Evolutionary conservation across 1,140 invertebrate species (phyloP).

Genomic region (Ceratina japonica): DNA sequence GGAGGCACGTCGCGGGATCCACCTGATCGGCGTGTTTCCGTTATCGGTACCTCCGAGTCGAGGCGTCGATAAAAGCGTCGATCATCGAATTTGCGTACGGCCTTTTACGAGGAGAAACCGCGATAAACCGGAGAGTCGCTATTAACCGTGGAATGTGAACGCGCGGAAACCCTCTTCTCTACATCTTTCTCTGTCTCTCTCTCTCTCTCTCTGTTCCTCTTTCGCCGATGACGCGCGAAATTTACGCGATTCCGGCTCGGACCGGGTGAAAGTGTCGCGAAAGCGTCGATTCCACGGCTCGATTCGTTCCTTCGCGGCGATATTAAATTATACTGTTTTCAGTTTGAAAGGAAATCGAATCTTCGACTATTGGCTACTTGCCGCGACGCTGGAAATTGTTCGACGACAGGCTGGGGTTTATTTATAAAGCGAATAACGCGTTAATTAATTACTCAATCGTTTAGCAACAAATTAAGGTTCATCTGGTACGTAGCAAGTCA

Average conservation of each 20-base stretch:
- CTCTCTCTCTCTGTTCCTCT: not conserved
- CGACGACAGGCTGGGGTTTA: too few relatives aligned
- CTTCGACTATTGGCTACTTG: not conserved
- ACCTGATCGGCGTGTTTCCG: constrained; percentile 16
- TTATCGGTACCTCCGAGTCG: not conserved
- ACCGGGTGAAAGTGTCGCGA: constrained; percentile 2
- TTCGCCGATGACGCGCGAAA: constrained; percentile 5
- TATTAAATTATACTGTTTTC: not conserved
- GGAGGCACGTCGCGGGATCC: not conserved
- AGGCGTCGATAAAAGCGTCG: constrained; percentile 18
- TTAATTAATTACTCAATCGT: too few relatives aligned
- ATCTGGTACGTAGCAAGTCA: too few relatives aligned
- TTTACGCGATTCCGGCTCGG: constrained; percentile 14
- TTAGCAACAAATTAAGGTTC: too few relatives aligned
- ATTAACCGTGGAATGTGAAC: constrained; percentile 26
- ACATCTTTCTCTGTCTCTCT: not conserved
- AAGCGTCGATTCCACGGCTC: not conserved
- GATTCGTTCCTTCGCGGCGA: not conserved
- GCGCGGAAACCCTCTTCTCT: not conserved
- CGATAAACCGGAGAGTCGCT: constrained; percentile 12
- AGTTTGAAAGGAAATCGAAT: not conserved
- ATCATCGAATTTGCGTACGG: constrained; percentile 31
- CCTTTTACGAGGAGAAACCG: constrained; percentile 35
- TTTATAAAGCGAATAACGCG: too few relatives aligned
- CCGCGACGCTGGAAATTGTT: too few relatives aligned